Percentiles rank a stretch among this genome's conserved stretches.
These are phyloP conservation scores for Polydrusus tereticollis DNA, from an alignment of 2,888 invertebrate genomes.

Conservation along the genomic window DNA sequence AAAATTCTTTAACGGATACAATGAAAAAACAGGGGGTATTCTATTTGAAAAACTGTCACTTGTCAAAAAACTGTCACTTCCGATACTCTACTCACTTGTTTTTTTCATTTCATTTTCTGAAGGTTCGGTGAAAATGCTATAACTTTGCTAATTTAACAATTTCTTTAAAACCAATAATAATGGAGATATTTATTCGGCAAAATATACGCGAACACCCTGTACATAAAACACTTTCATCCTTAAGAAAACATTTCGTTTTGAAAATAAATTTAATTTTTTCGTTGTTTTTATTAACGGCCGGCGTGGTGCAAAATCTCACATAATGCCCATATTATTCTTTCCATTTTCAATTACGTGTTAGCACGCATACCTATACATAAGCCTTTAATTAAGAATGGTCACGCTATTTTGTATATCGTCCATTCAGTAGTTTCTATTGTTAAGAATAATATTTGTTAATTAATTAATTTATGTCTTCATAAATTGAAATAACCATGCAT, in stretches of 20 bases:
- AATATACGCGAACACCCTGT: too few relatives aligned
- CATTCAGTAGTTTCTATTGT: constrained; percentile 10
- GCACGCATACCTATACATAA: constrained; percentile 4
- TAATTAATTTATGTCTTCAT: constrained; percentile 12
- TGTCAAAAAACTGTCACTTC: too few relatives aligned
- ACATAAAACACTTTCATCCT: too few relatives aligned
- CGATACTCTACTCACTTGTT: too few relatives aligned
- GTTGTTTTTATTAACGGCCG: neutral
- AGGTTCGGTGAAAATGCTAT: too few relatives aligned
- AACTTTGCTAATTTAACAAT: too few relatives aligned
- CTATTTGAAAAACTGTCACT: too few relatives aligned
- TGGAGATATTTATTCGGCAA: too few relatives aligned
- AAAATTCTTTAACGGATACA: too few relatives aligned
- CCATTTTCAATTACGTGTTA: constrained; percentile 6
- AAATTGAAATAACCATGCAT: neutral
- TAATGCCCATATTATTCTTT: constrained; percentile 6
- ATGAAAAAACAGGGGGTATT: too few relatives aligned
- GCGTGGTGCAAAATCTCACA: constrained; percentile 8
- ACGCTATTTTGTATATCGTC: constrained; percentile 1
- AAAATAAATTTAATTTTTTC: neutral
- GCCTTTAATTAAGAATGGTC: constrained; percentile 10
- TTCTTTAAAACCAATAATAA: too few relatives aligned
- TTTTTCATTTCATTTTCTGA: too few relatives aligned
- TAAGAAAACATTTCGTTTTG: neutral
- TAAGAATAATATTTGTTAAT: neutral